A percentile compares a stretch with the other conserved stretches of the same genome.
Conservation (phyloP, 92 coral and sea anemone genomes). For the Epizoanthus illoricatus region DNA sequence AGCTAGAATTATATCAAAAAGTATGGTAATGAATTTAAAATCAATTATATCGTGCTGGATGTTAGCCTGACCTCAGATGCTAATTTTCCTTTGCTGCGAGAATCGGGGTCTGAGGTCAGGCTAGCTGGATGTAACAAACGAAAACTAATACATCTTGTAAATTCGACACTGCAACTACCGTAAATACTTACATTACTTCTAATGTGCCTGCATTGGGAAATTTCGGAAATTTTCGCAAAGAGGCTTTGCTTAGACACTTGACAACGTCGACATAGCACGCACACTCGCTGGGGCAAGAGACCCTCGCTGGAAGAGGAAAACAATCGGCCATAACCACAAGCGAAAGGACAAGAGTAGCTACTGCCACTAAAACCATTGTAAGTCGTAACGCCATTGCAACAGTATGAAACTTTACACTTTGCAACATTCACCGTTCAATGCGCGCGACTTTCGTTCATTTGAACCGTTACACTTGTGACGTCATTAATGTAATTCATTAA, state of each 20-base stretch:
- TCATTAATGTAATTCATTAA: neutral
- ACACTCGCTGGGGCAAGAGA: constrained; percentile 66
- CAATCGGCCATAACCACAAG: neutral
- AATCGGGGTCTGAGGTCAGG: too few species aligned
- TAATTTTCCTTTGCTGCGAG: too few species aligned
- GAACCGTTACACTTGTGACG: neutral
- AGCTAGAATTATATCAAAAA: neutral
- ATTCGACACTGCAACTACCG: too few species aligned
- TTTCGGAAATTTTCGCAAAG: neutral
- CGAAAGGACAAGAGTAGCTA: neutral
- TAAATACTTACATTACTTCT: neutral
- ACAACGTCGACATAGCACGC: constrained; percentile 59
- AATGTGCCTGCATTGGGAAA: neutral
- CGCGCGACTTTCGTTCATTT: neutral
- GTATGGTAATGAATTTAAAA: neutral
- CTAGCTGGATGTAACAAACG: neutral
- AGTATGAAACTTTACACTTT: neutral
- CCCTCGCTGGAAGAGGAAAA: constrained; percentile 12
- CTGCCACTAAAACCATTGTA: neutral
- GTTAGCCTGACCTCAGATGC: too few species aligned
- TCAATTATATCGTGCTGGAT: neutral
- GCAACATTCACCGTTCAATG: neutral
- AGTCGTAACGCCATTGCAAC: neutral
- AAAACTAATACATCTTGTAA: neutral
- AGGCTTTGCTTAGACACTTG: neutral